Base-by-base conservation (phyloP, 2,113 vertebrate species). In the Acrocephalus kingi region DNA sequence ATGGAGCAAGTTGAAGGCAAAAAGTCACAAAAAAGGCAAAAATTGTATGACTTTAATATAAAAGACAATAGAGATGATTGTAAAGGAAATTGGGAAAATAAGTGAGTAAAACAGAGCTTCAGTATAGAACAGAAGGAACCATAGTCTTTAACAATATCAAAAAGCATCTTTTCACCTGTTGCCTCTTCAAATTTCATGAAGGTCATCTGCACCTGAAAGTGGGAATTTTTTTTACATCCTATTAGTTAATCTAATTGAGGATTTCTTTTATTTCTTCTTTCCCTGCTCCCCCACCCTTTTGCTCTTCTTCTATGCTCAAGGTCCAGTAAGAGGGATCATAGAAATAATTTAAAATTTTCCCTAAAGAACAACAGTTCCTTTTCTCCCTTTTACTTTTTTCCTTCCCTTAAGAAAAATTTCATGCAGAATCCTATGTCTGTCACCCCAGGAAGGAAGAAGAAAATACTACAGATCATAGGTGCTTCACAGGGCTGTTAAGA, bases 231-330 rank as follows among this genome's bases (percentile, higher is more conserved):
- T 64, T 89, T 51, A 33, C n/a, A 41, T 72, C 10, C 2, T 79
- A 7, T 25, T 33, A 80, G 23, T 71, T 81, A 67, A 54, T 66
- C 11, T 62, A 61, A 30, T 24, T 25, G 8, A 25, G 59, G 12
- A 35, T 74, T 30, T 13, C 19, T 72, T 1, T n/a, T 35, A 52
- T 58, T 64, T 5, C 2, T 23, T 48, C 3, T 13, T n/a, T 2
- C 5, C 1, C 37, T 39, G 37, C 10, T 2, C 2, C 33, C 9
- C 5, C 4, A 23, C 48, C 3, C 10, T 51, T 13, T 73, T 58
- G 28, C 12, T 87, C 15, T 51, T 84, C 7, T 14, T 13, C 61
- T 81, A 43, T 74, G 30, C 28, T 64, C 11, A 28, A 75, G 33
- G 6, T 7, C 48, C 10, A 3, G 2, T 82, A 51, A 63, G 20